Percentiles rank a stretch among this genome's conserved stretches.
Conservation (phyloP, 2,113 vertebrate species). For the Gorilla gorilla region DNA sequence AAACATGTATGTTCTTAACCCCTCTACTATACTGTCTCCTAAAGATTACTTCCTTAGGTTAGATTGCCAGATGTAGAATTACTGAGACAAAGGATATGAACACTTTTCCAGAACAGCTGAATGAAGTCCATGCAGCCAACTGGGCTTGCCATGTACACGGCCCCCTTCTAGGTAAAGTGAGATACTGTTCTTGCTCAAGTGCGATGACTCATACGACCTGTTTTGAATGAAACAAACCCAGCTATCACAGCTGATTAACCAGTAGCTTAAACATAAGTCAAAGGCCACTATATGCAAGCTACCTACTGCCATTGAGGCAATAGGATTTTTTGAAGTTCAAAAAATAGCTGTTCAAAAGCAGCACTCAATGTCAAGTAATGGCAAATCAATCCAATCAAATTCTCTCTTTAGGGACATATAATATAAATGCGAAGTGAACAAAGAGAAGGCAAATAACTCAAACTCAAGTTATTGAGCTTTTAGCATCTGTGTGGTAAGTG, state of each 20-base stretch:
- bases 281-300: not conserved
- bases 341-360: not conserved
- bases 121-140: constrained; percentile 4
- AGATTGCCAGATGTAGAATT: not conserved
- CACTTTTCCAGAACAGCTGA: not conserved
- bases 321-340: too few relatives aligned
- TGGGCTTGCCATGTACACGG: constrained; percentile 6
- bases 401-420: constrained; percentile 19
- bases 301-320: not conserved
- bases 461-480: not conserved
- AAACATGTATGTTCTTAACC: not conserved
- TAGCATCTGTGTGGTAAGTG: constrained; percentile 4
- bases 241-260: not conserved
- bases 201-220: not conserved
- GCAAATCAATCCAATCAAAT: constrained; percentile 11
- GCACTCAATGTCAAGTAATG: not conserved
- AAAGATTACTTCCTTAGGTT: not conserved
- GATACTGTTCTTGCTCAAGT: not conserved
- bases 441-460: constrained; percentile 35
- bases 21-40: not conserved
- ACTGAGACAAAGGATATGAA: constrained; percentile 23
- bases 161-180: constrained; percentile 26
- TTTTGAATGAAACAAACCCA: constrained; percentile 48
- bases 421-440: constrained; percentile 20
- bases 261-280: not conserved